Conservation (phyloP, 2,888 invertebrate genomes). For the Pammene fasciana region DNA sequence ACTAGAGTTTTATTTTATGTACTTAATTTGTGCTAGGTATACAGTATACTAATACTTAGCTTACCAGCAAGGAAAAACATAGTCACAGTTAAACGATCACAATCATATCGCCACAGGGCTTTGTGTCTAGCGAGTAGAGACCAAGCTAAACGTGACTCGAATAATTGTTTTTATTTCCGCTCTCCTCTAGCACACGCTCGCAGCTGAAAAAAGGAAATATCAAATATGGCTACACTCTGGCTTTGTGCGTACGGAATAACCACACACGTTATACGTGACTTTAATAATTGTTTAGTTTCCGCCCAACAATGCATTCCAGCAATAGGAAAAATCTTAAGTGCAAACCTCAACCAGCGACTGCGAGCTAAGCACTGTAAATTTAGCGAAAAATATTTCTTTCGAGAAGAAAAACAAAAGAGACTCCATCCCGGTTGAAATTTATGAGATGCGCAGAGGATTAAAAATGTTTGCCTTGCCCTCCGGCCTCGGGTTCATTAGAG, state of each 20-base stretch:
- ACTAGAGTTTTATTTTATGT: no score
- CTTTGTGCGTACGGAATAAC: conserved; percentile 18
- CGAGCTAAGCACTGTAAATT: conserved; percentile 66
- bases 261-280: conserved; percentile 27
- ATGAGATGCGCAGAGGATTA: conserved; percentile 81
- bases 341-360: conserved; percentile 49
- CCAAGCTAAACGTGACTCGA: conserved; percentile 16
- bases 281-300: conserved; percentile 22
- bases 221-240: conserved; percentile 7
- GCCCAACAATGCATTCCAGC: conserved; percentile 48
- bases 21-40: no score
- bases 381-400: conserved; percentile 73
- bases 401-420: conserved; percentile 76
- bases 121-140: conserved; percentile 1
- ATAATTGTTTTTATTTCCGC: conserved; percentile 4
- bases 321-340: conserved; percentile 54
- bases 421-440: conserved; percentile 77
- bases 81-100: neutral
- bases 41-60: no score
- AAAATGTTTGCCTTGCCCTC: conserved; percentile 79
- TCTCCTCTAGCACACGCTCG: neutral
- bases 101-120: neutral
- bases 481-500: conserved; percentile 74
- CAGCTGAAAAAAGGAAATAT: conserved; percentile 9
- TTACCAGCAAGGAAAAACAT: neutral